A percentile compares a stretch with the other conserved stretches of the same genome.
Conservation (phyloP, 2,888 invertebrate species). For the Nomada lathburiana region DNA sequence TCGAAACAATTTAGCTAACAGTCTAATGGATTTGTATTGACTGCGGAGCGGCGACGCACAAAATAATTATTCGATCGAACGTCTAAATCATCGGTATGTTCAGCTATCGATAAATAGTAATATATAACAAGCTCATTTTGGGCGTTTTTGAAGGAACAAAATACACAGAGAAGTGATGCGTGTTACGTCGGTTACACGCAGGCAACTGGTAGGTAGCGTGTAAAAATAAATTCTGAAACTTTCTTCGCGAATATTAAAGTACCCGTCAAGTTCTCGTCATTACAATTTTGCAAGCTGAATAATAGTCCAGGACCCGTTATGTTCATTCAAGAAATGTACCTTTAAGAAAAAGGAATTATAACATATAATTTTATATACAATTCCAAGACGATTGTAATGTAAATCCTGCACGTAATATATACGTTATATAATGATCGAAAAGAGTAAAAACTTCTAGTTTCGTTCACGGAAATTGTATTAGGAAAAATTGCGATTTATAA, state of each 20-base stretch:
- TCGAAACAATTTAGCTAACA: constrained; percentile 45
- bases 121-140: constrained; percentile 6
- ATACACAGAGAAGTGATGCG: constrained; percentile 4
- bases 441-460: constrained; percentile 6
- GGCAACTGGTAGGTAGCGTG: constrained; percentile 26
- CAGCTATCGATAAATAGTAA: not conserved
- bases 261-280: constrained; percentile 69
- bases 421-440: constrained; percentile 39
- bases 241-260: constrained; percentile 42
- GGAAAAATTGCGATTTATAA: fast-evolving
- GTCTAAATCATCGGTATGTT: constrained; percentile 38
- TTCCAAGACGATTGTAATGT: not conserved
- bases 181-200: not conserved
- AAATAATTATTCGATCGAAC: constrained; percentile 31
- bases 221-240: constrained; percentile 49
- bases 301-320: constrained; percentile 74
- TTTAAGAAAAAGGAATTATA: not conserved
- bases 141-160: constrained; percentile 27
- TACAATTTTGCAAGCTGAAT: constrained; percentile 78
- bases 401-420: not conserved
- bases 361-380: no score
- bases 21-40: constrained; percentile 39
- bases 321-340: constrained; percentile 29
- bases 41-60: not conserved
- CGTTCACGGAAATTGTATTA: fast-evolving